A percentile compares a stretch with the other conserved stretches of the same genome.
phyloP scores from a whole-genome alignment of 2,888 invertebrate genomes.

The Agrochola lychnidis region DNA sequence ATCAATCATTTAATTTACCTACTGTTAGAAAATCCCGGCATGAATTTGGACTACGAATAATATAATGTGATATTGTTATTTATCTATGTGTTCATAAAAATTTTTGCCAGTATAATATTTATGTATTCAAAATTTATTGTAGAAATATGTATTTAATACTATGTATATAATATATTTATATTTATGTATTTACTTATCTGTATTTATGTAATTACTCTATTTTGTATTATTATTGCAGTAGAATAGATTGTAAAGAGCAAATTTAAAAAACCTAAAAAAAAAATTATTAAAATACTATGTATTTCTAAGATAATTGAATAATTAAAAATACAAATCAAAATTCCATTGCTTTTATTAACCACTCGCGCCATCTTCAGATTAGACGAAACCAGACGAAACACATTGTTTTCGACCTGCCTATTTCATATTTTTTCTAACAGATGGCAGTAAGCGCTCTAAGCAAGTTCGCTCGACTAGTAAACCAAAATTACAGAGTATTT shows the following conservation, averaged over 20 bases:
- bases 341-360: not conserved
- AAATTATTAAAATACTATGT: slow-evolving; percentile 57
- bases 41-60: slow-evolving; percentile 52
- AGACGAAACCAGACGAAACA: not conserved
- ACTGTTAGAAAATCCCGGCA: slow-evolving; percentile 26
- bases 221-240: slow-evolving; percentile 76
- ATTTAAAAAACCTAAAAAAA: slow-evolving; percentile 71
- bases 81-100: slow-evolving; percentile 48
- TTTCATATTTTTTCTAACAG: slow-evolving; percentile 16
- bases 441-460: slow-evolving; percentile 19
- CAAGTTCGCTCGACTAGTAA: not conserved
- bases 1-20: not conserved
- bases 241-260: slow-evolving; percentile 77
- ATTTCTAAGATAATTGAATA: slow-evolving; percentile 38
- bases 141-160: slow-evolving; percentile 6
- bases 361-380: slow-evolving; percentile 32
- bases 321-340: slow-evolving; percentile 21
- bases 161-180: slow-evolving; percentile 11
- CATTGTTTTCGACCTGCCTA: not conserved
- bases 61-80: slow-evolving; percentile 37
- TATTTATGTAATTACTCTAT: slow-evolving; percentile 66
- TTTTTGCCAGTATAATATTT: slow-evolving; percentile 69
- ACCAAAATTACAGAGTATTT: not conserved
- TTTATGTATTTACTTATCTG: slow-evolving; percentile 45
- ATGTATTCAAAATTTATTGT: slow-evolving; percentile 56